Percentiles rank a stretch among this genome's conserved stretches.
These are phyloP conservation scores for Phymorhynchus buccinoides DNA, from an alignment of 1,140 invertebrate species.

Conservation along the genomic window DNA sequence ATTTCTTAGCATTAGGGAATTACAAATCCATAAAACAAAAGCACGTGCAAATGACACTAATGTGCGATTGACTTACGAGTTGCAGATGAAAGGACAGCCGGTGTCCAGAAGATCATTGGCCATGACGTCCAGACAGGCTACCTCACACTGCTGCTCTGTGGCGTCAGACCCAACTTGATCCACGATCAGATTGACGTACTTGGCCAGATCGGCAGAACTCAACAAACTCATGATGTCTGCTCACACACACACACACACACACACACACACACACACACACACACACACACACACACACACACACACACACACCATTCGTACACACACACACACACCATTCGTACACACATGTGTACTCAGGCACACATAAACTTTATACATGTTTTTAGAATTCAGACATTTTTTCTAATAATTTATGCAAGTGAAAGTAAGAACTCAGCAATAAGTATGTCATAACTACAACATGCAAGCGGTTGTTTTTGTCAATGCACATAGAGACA, in stretches of 20 bases:
- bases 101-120: not conserved
- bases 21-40: too few species aligned
- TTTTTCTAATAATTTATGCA: too few species aligned
- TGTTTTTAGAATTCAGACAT: too few species aligned
- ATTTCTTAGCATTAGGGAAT: too few species aligned
- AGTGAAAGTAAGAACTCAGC: too few species aligned
- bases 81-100: not conserved
- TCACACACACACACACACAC: not conserved
- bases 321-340: constrained; percentile 10
- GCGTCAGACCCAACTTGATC: constrained; percentile 20
- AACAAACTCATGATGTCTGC: not conserved
- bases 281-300: not conserved
- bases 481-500: too few species aligned
- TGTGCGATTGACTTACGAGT: constrained; percentile 14
- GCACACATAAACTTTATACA: not conserved
- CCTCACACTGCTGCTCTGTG: not conserved
- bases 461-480: too few species aligned
- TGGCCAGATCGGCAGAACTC: not conserved
- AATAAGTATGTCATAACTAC: too few species aligned
- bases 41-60: too few species aligned
- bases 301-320: not conserved
- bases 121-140: not conserved
- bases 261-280: not conserved
- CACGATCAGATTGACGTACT: constrained; percentile 25
- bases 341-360: not conserved